A percentile compares a stretch with the other conserved stretches of the same genome.
These are phyloP conservation scores for Helicolenus hilgendorfi DNA, from an alignment of 2,797 vertebrate species.

Conservation along the genomic window DNA sequence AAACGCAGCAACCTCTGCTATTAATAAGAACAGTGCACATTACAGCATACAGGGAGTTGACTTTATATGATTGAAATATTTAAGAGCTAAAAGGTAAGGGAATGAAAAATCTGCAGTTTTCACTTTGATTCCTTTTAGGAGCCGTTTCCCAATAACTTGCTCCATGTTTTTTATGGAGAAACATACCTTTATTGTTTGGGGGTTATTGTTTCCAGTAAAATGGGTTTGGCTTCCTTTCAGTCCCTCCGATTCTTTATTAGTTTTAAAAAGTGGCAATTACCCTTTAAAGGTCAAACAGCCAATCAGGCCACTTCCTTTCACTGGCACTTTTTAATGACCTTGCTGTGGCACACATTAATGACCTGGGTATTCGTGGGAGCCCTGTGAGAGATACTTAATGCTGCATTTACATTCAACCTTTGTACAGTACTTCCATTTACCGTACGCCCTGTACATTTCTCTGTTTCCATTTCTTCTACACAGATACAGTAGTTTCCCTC, in stretches of 20 bases:
- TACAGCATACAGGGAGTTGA: slow-evolving; percentile 45
- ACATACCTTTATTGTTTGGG: slow-evolving; percentile 83
- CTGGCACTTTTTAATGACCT: slow-evolving; percentile 83
- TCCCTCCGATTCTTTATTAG: slow-evolving; percentile 80
- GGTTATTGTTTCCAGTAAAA: slow-evolving; percentile 85
- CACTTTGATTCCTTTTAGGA: slow-evolving; percentile 75
- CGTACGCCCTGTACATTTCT: not conserved
- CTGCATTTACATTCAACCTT: slow-evolving; percentile 53
- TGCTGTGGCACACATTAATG: slow-evolving; percentile 64
- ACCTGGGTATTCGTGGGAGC: slow-evolving; percentile 40
- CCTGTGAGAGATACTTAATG: slow-evolving; percentile 42
- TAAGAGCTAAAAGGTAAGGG: slow-evolving; percentile 53
- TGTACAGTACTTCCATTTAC: not conserved
- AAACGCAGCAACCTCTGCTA: slow-evolving; percentile 54
- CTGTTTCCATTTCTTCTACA: not conserved
- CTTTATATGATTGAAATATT: slow-evolving; percentile 80
- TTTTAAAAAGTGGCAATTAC: slow-evolving; percentile 89
- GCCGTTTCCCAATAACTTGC: slow-evolving; percentile 68
- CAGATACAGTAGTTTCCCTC: not conserved
- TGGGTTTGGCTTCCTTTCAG: slow-evolving; percentile 73
- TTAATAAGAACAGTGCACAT: slow-evolving; percentile 63
- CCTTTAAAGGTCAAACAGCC: slow-evolving; percentile 90
- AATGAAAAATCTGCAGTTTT: slow-evolving; percentile 59
- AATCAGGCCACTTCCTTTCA: slow-evolving; percentile 82
- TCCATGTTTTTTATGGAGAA: slow-evolving; percentile 80